phyloP scores from a whole-genome alignment of 1,140 invertebrate genomes.

The Armadillidium nasatum region DNA sequence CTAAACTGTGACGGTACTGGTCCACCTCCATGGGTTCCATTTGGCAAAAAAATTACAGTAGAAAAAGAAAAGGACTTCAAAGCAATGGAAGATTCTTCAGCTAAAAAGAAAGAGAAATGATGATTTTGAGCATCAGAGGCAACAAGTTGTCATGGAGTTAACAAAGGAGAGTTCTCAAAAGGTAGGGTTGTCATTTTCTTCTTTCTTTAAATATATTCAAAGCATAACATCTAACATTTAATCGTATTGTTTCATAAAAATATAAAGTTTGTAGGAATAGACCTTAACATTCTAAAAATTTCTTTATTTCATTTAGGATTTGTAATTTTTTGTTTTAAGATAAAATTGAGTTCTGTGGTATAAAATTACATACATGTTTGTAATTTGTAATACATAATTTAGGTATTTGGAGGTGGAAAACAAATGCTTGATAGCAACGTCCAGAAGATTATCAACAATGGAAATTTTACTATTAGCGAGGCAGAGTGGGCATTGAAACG shows the following conservation, averaged over 20 bases:
- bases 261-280: too few relatives aligned
- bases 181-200: not conserved
- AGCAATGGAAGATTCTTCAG: not conserved
- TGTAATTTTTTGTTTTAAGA: too few relatives aligned
- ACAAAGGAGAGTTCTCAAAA: slow-evolving; percentile 4
- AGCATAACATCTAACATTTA: too few relatives aligned
- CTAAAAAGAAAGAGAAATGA: not conserved
- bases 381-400: not conserved
- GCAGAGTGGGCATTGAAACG: not conserved
- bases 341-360: too few relatives aligned
- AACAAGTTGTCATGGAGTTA: not conserved
- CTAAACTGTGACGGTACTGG: not conserved
- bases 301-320: too few relatives aligned
- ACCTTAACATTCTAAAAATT: too few relatives aligned
- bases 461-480: not conserved
- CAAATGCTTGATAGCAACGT: slow-evolving; percentile 1
- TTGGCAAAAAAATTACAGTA: not conserved
- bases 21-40: not conserved
- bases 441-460: not conserved
- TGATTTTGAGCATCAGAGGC: slow-evolving; percentile 3
- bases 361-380: too few relatives aligned
- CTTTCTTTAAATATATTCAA: too few relatives aligned
- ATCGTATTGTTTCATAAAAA: too few relatives aligned
- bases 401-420: slow-evolving; percentile 4
- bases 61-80: not conserved